Base-by-base conservation (phyloP, 2,113 vertebrate species). In the Diphyllodes magnificus region DNA sequence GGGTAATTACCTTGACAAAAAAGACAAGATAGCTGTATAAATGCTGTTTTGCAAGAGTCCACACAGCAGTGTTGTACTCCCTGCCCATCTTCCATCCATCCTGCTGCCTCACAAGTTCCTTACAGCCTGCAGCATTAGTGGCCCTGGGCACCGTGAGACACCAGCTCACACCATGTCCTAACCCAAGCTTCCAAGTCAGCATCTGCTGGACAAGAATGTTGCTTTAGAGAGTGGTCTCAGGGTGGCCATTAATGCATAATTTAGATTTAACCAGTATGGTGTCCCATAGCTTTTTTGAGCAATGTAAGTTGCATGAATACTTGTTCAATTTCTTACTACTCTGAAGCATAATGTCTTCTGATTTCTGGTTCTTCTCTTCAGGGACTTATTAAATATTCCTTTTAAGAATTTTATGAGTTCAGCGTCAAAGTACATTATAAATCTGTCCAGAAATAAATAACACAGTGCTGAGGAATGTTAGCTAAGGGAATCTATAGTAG, bases 391-490 rank as follows among this genome's bases (percentile, higher is more conserved):
- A 81, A 78, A 75, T 91, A 86, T 71, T 76, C 39, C 33, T 81
- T 95, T 96, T 57, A 84, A 70, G 56, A 87, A 91, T 73, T 11
- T 57, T 84, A 91, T 33, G n/a, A 87, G 31, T 27, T 95, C 65
- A 87, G 75, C 53, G 82, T 86, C 71, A 82, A 94, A 88, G 70
- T 76, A 89, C 25, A 21, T 88, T 72, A 77, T 88, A 88, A 68
- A 88, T 90, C 75, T 72, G 33, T 22, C 59, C 27, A 50, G 19
- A 80, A 78, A 76, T 85, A 94, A 86, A 95, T 92, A 89, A 91
- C 86, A 71, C 44, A 50, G 49, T n/a, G 35, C 37, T 6, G 8
- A 80, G 25, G 45, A 79, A 79, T 57, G 33, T 60, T 86, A 91
- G 79, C 45, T 87, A 82, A 79, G 51, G 51, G 73, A 84, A 79